These are phyloP conservation scores for Nematopogon swammerdamellus DNA, from an alignment of 2,888 invertebrate species.

Conservation along the genomic window DNA sequence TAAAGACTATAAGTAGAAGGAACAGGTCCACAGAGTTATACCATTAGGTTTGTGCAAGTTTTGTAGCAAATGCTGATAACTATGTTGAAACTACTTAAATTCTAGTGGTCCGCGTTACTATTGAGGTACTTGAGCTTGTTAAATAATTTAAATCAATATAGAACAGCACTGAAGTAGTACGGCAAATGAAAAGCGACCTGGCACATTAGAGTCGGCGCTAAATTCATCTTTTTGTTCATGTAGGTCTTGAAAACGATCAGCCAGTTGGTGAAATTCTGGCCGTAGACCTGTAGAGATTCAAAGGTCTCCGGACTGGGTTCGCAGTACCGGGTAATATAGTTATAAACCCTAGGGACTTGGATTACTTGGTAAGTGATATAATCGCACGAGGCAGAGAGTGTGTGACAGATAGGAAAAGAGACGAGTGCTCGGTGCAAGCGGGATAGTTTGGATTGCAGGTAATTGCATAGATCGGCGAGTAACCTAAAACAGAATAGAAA, in stretches of 20 bases:
- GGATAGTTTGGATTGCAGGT: constrained; percentile 30
- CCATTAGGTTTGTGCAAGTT: too few relatives aligned
- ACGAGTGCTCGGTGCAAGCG: constrained; percentile 9
- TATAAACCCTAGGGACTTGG: background rate
- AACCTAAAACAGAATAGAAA: constrained; percentile 48
- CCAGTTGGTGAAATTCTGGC: constrained; percentile 23
- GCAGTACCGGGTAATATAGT: background rate
- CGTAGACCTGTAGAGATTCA: background rate
- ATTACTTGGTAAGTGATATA: background rate
- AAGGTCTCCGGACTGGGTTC: background rate
- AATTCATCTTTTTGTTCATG: constrained; percentile 46
- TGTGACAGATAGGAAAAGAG: background rate
- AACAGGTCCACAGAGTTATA: too few relatives aligned
- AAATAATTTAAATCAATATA: constrained; percentile 21
- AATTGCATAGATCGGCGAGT: constrained; percentile 36
- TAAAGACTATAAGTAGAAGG: too few relatives aligned
- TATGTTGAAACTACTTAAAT: background rate
- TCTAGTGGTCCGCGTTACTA: background rate
- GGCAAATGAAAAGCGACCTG: constrained; percentile 35
- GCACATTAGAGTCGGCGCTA: constrained; percentile 45
- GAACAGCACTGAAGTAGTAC: constrained; percentile 42
- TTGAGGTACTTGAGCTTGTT: background rate
- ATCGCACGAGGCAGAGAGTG: background rate
- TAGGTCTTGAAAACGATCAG: constrained; percentile 36
- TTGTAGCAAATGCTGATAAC: too few relatives aligned